Percentiles rank a stretch among this genome's conserved stretches.
These are phyloP conservation scores for Silurus asotus DNA, from an alignment of 2,113 vertebrate species.

Conservation along the genomic window DNA sequence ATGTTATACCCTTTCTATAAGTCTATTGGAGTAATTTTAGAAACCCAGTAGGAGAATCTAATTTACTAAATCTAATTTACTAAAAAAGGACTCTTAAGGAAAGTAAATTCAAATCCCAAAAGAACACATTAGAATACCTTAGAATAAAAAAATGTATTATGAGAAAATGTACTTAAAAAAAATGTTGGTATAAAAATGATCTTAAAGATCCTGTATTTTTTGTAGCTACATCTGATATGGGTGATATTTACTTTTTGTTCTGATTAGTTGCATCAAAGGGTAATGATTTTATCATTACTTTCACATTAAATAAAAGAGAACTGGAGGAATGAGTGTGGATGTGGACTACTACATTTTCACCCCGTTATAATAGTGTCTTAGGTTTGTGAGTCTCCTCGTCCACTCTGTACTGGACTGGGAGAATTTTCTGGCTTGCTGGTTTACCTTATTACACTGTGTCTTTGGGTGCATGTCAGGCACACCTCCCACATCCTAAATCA, in stretches of 20 bases:
- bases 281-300: slow-evolving; percentile 13
- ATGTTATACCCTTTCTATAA: too few relatives aligned
- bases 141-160: not conserved
- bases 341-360: not conserved
- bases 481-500: slow-evolving; percentile 63
- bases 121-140: not conserved
- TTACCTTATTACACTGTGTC: slow-evolving; percentile 43
- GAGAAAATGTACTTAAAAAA: not conserved
- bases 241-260: not conserved
- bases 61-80: not conserved
- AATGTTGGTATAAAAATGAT: not conserved
- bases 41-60: not conserved
- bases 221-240: not conserved
- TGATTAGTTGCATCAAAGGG: not conserved
- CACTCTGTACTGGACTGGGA: not conserved
- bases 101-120: not conserved
- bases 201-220: not conserved
- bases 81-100: not conserved
- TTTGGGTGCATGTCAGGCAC: slow-evolving; percentile 55
- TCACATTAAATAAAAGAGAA: not conserved
- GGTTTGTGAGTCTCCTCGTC: not conserved
- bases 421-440: slow-evolving; percentile 36
- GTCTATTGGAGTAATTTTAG: not conserved
- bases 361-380: slow-evolving; percentile 13
- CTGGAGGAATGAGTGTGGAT: not conserved